Evolutionary conservation across 2,888 invertebrate genomes (phyloP).

Genomic region (Sepioteuthis lessoniana): DNA sequence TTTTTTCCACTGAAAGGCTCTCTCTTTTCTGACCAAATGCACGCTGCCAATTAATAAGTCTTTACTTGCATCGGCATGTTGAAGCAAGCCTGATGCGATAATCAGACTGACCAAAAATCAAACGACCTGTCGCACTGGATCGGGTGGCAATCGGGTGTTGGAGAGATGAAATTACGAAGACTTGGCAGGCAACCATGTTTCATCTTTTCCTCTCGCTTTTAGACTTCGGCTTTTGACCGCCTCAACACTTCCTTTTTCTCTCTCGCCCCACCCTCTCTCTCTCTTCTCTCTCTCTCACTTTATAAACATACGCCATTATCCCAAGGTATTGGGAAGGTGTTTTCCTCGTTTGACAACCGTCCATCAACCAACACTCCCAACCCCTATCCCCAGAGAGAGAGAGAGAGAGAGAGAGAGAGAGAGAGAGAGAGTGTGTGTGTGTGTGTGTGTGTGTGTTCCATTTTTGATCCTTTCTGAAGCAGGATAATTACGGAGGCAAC

Average conservation of each 20-base stretch:
- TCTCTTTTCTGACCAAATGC: not conserved
- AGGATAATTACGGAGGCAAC: not conserved
- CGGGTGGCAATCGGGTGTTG: not conserved
- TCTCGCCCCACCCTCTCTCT: not conserved
- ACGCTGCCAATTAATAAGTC: not conserved
- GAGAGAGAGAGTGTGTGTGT: no score
- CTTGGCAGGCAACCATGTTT: not conserved
- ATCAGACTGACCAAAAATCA: not conserved
- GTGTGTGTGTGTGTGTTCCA: no score
- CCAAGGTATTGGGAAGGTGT: slow-evolving; percentile 2
- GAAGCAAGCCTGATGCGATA: not conserved
- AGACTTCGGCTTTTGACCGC: not conserved
- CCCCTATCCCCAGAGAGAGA: no score
- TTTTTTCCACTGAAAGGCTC: not conserved
- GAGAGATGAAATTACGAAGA: not conserved
- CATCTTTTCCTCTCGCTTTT: not conserved
- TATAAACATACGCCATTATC: not conserved
- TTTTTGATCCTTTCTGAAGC: not conserved
- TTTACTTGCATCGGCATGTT: not conserved
- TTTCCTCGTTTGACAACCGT: not conserved
- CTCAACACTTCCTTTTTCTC: not conserved
- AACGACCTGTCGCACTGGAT: not conserved
- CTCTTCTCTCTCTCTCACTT: no score
- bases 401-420: no score
- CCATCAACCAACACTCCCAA: no score